phyloP scores from a whole-genome alignment of 2,888 invertebrate genomes.

The Hirtodrosophila trivittata region DNA sequence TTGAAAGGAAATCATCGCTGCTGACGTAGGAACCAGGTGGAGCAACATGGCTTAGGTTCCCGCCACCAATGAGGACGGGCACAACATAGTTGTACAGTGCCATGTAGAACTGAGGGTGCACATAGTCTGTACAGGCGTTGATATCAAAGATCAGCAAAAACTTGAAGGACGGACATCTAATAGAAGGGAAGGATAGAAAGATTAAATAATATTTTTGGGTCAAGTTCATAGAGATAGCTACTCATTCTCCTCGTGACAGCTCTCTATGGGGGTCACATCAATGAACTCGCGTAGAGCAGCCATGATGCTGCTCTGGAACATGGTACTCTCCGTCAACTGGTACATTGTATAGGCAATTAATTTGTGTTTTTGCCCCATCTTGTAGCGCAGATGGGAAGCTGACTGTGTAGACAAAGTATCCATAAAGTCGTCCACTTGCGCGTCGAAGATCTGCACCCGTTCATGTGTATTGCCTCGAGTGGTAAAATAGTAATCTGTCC shows the following conservation, averaged over 20 bases:
- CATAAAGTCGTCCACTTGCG: no score
- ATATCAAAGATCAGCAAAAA: slow-evolving; percentile 88
- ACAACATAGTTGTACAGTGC: slow-evolving; percentile 83
- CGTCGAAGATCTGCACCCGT: slow-evolving; percentile 17
- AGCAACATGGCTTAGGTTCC: slow-evolving; percentile 85
- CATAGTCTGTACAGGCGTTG: slow-evolving; percentile 87
- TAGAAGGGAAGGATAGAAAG: no score
- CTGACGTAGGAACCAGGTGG: slow-evolving; percentile 87
- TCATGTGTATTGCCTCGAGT: background rate
- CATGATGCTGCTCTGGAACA: slow-evolving; percentile 26
- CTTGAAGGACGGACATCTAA: no score
- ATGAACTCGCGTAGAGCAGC: slow-evolving; percentile 29
- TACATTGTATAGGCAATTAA: slow-evolving; percentile 27
- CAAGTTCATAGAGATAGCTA: no score
- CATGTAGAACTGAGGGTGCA: slow-evolving; percentile 85
- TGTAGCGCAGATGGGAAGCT: background rate
- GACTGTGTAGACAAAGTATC: no score
- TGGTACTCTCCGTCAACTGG: slow-evolving; percentile 19
- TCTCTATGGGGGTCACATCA: slow-evolving; percentile 16
- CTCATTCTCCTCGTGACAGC: slow-evolving; percentile 15
- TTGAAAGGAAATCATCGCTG: slow-evolving; percentile 85
- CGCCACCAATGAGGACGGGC: slow-evolving; percentile 87
- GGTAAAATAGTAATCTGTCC: slow-evolving; percentile 48
- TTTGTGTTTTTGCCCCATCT: slow-evolving; percentile 13
- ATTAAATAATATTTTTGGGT: no score